phyloP scores from a whole-genome alignment of 2,113 vertebrate genomes.

The Erpornis zantholeuca region DNA sequence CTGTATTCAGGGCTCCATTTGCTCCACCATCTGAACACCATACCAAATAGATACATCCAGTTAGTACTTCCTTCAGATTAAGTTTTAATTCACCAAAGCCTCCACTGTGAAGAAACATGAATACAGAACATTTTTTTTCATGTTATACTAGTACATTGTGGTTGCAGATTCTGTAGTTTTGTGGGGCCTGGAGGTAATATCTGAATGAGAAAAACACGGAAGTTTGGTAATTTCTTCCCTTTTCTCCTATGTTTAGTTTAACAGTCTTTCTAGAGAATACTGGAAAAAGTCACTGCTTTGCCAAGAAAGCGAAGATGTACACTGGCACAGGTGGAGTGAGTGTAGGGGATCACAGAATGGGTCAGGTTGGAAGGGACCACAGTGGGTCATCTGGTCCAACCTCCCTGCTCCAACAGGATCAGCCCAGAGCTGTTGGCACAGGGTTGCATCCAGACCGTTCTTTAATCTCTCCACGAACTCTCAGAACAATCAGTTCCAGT shows the following conservation, averaged over 20 bases:
- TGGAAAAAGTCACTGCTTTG: accelerated
- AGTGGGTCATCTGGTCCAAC: not conserved
- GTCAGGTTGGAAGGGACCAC: not conserved
- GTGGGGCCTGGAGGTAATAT: not conserved
- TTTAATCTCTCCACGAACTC: not conserved
- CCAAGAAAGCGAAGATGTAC: accelerated
- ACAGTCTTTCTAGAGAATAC: not conserved
- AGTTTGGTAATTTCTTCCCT: not conserved
- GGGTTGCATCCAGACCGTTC: not conserved
- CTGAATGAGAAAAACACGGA: not conserved
- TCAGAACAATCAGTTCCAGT: too few relatives aligned
- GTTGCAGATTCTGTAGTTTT: not conserved
- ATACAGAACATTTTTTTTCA: not conserved
- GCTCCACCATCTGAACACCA: not conserved
- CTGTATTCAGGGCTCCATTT: not conserved
- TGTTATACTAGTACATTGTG: not conserved
- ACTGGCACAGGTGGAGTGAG: accelerated
- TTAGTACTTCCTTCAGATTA: not conserved
- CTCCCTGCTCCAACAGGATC: not conserved
- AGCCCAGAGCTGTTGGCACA: not conserved
- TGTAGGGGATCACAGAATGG: not conserved
- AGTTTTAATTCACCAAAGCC: not conserved
- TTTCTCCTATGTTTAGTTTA: not conserved
- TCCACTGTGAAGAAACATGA: not conserved
- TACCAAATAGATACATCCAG: accelerated